A percentile compares a stretch with the other conserved stretches of the same genome.
Evolutionary conservation across 2,888 invertebrate genomes (phyloP).

Genomic region (Apodemia mormo): DNA sequence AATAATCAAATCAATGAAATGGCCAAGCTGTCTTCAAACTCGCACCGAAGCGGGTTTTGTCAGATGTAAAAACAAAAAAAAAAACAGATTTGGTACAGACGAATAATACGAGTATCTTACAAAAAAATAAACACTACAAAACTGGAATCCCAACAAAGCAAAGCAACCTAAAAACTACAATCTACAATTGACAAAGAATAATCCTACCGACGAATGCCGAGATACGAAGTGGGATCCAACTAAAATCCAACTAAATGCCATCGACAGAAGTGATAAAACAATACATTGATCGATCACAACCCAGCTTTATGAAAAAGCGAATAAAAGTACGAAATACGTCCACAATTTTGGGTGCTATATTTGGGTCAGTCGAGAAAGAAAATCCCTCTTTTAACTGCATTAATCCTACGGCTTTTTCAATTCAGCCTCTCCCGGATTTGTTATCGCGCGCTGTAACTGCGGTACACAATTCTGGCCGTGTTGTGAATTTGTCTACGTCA

Average conservation of each 20-base stretch:
- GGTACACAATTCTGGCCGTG: not conserved
- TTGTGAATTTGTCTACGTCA: constrained; percentile 20
- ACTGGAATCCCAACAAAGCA: not conserved
- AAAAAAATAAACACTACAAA: not conserved
- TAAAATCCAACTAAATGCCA: not conserved
- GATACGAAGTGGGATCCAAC: not conserved
- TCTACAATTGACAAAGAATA: constrained; percentile 1
- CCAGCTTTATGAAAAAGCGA: constrained; percentile 14
- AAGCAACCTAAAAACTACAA: not conserved
- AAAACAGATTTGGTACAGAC: not conserved
- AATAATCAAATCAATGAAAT: too few species aligned
- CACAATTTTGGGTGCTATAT: constrained; percentile 28
- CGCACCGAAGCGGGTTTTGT: too few species aligned
- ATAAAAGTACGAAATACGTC: constrained; percentile 18
- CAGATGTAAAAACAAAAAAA: too few species aligned
- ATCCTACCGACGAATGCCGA: not conserved
- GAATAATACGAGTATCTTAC: not conserved
- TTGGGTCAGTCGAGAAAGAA: constrained; percentile 40
- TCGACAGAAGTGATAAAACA: constrained; percentile 11
- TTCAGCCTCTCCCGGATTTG: constrained; percentile 38
- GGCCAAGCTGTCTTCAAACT: too few species aligned
- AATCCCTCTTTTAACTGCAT: constrained; percentile 44
- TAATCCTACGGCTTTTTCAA: constrained; percentile 43
- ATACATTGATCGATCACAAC: constrained; percentile 7
- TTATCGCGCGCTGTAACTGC: constrained; percentile 21